Base-by-base conservation (phyloP, 2,888 invertebrate genomes). In the Phrixothrix hirtus region DNA sequence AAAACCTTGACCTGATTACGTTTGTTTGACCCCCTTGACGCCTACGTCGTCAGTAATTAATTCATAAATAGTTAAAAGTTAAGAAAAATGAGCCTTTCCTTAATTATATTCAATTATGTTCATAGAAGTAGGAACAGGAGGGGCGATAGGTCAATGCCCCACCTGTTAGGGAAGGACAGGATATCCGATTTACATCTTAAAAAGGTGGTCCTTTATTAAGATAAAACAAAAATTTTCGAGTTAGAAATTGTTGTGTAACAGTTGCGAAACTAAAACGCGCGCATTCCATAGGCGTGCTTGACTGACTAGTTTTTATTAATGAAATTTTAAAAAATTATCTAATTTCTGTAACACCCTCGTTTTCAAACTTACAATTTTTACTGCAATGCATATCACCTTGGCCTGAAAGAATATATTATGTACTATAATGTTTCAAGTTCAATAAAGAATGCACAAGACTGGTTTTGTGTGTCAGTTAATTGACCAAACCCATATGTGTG, bases 1-100 rank as follows among this genome's bases (percentile, higher is more conserved):
- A 17, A 51, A 45, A 37, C 52, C 52, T 52, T 52, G 52, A 52
- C 52, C 52, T 27, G 52, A 12, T 52, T 52, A 45, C 46, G 30
- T 37, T 39, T 34, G 34, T 16, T 32, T 39, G 27, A 44, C 37
- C 50, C 42, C 11, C 9, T 11, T 32, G 27, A 13, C 9, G 17
- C 29, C 12, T 9, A 13, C 11, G 5, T 25, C 26, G 13, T 7
- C 3, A 21, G 7, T 21, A 21, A 5, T 7, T 5, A 5, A 21
- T 5, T 21, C 7, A 21, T 21, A 21, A 21, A 21, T 21, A 7
- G 7, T 21, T 5, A 21, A 21, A 7, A 5, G 3, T 21, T 21
- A 5, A 7, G 3, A 21, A 21, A 21, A 5, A 5, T 5, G 21
- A 21, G 21, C n/a, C n/a, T n/a, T n/a, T n/a, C n/a, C n/a, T n/a